phyloP scores from a whole-genome alignment of 2,797 vertebrate species.

The Chloroceryle inda region DNA sequence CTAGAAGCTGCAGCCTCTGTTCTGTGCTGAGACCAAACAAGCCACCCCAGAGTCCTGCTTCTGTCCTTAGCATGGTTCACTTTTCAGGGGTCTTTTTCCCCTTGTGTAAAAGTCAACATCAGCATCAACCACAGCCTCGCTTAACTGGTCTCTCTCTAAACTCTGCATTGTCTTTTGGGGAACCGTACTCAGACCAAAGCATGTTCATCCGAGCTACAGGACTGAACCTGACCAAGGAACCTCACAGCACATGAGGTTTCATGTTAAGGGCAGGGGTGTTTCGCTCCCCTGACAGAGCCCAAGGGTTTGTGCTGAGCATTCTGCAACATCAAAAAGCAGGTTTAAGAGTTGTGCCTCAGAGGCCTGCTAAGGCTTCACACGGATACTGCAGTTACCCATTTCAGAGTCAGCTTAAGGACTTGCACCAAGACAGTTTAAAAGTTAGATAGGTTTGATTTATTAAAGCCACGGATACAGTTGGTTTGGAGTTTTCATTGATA shows the following conservation, averaged over 20 bases:
- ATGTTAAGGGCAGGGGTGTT: too few relatives aligned
- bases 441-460: too few relatives aligned
- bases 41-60: not conserved
- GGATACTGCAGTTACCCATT: too few relatives aligned
- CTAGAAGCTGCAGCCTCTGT: not conserved
- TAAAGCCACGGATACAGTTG: too few relatives aligned
- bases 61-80: not conserved
- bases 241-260: not conserved
- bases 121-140: not conserved
- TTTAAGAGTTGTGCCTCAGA: too few relatives aligned
- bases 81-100: accelerated
- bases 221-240: accelerated
- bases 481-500: too few relatives aligned
- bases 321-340: too few relatives aligned
- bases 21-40: not conserved
- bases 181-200: not conserved
- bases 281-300: too few relatives aligned
- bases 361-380: too few relatives aligned
- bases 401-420: too few relatives aligned
- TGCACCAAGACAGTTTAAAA: too few relatives aligned
- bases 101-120: not conserved
- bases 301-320: too few relatives aligned
- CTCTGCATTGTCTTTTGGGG: not conserved
- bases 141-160: not conserved
- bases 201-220: not conserved